Percentiles rank a stretch among this genome's conserved stretches.
Conservation (phyloP, 2,113 vertebrate species). For the Brachypodius melanocephalos region DNA sequence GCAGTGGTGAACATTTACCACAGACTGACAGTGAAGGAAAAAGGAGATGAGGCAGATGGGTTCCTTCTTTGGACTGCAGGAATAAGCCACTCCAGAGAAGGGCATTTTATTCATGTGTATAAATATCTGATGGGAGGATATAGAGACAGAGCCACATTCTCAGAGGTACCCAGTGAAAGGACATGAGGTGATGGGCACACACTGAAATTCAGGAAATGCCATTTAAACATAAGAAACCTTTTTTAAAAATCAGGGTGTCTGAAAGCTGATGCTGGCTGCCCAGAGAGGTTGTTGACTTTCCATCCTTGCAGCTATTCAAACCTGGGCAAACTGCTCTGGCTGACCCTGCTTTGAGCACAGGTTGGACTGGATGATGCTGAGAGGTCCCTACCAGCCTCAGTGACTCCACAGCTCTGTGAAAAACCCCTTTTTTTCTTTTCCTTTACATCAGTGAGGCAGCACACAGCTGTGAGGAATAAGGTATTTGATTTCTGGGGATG, state of each 20-base stretch:
- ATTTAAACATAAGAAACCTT: not conserved
- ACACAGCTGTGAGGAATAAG: not conserved
- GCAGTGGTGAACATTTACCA: not conserved
- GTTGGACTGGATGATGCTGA: not conserved
- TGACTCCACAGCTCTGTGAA: not conserved
- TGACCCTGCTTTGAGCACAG: not conserved
- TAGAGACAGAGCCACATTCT: not conserved
- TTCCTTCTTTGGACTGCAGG: rapidly evolving
- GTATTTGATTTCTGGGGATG: not conserved
- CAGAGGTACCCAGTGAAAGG: not conserved
- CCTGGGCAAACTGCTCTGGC: not conserved
- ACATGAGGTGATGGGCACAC: not conserved
- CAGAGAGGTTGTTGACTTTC: not conserved
- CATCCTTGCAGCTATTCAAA: not conserved
- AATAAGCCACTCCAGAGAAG: not conserved
- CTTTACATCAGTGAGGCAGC: not conserved
- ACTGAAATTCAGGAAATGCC: not conserved
- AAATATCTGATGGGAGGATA: not conserved
- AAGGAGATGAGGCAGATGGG: too few relatives aligned
- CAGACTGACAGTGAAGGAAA: not conserved
- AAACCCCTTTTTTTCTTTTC: not conserved
- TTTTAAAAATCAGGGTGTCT: not conserved
- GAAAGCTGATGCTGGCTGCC: not conserved
- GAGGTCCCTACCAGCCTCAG: not conserved
- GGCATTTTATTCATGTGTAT: not conserved